phyloP scores from a whole-genome alignment of 2,797 vertebrate species.

The Vespertilio murinus region DNA sequence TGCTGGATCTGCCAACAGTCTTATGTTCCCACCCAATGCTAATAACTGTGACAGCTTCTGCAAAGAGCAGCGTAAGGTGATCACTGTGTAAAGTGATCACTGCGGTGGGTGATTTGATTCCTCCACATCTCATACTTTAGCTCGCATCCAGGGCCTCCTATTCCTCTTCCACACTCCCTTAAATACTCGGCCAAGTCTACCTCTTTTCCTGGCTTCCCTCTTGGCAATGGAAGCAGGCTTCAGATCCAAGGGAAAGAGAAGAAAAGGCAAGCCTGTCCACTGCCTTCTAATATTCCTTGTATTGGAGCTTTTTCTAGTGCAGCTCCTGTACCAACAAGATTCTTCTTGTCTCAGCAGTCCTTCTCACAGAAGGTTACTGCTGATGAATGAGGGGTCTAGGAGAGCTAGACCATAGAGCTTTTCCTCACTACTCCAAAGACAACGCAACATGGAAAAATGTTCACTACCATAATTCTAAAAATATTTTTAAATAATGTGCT shows the following conservation, averaged over 20 bases:
- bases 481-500: not conserved
- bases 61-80: not conserved
- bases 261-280: not conserved
- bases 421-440: not conserved
- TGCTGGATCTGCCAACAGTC: not conserved
- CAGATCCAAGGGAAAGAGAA: not conserved
- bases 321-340: not conserved
- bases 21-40: not conserved
- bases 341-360: not conserved
- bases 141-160: not conserved
- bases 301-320: not conserved
- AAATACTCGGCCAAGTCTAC: not conserved
- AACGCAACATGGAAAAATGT: slow-evolving; percentile 12
- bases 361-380: not conserved
- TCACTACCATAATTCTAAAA: not conserved
- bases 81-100: not conserved
- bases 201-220: slow-evolving; percentile 20
- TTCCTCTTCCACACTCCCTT: not conserved
- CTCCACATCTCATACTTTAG: not conserved
- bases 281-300: not conserved
- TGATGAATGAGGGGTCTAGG: not conserved
- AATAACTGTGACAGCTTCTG: not conserved
- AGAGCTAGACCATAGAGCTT: not conserved
- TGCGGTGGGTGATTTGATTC: not conserved
- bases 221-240: not conserved